These are phyloP conservation scores for Alectura lathami DNA, from an alignment of 2,113 vertebrate species.

Conservation along the genomic window DNA sequence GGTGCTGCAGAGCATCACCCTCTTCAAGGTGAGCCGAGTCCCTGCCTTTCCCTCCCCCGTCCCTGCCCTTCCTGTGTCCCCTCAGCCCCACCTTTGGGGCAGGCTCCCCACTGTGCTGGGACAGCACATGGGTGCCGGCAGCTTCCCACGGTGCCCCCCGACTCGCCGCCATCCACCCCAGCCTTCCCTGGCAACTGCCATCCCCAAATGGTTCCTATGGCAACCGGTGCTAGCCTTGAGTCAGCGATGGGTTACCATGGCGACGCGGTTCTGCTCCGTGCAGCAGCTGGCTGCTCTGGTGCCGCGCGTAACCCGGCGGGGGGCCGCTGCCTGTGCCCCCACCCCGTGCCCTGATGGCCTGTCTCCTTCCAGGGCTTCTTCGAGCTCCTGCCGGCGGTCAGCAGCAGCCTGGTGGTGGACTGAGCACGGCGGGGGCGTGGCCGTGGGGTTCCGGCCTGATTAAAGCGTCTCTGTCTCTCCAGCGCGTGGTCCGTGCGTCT, in stretches of 20 bases:
- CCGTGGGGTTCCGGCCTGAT: neutral
- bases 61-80: fast-evolving
- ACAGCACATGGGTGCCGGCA: neutral
- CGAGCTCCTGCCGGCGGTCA: constrained; percentile 84
- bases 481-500: neutral
- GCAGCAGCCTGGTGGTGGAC: constrained; percentile 82
- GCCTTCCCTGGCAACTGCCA: neutral
- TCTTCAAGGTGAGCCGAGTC: constrained; percentile 86
- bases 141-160: neutral
- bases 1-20: constrained; percentile 88
- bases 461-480: constrained; percentile 40
- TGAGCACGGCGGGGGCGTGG: fast-evolving
- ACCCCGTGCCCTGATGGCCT: neutral
- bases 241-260: constrained; percentile 66
- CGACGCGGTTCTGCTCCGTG: constrained; percentile 4
- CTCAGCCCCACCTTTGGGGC: neutral
- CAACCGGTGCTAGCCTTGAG: constrained; percentile 63
- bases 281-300: constrained; percentile 21
- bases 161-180: neutral
- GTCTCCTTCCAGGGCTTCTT: constrained; percentile 88
- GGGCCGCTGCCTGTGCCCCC: neutral
- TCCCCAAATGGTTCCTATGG: constrained; percentile 62
- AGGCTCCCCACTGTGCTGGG: neutral
- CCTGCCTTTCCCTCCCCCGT: neutral
- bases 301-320: neutral